phyloP scores from a whole-genome alignment of 2,113 vertebrate species.

The Etheostoma spectabile region DNA sequence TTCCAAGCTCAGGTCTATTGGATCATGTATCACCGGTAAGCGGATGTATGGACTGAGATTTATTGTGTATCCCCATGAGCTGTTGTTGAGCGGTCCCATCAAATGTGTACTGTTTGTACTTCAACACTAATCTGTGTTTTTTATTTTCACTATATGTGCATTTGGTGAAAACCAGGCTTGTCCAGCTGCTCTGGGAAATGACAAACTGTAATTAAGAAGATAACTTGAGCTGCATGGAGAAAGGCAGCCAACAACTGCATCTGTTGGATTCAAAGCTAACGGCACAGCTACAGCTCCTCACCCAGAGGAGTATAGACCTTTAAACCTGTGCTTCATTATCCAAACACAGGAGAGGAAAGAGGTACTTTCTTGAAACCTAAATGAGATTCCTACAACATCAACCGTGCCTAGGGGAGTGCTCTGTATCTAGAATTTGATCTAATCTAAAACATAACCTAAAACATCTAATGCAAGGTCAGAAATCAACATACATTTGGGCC shows the following conservation, averaged over 20 bases:
- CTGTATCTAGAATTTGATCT: constrained; percentile 33
- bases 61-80: constrained; percentile 6
- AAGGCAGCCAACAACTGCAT: constrained; percentile 20
- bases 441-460: constrained; percentile 14
- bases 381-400: constrained; percentile 19
- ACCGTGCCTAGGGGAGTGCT: neutral
- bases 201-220: constrained; percentile 32
- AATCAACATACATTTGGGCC: constrained; percentile 5
- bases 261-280: constrained; percentile 32
- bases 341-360: constrained; percentile 13
- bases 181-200: constrained; percentile 33
- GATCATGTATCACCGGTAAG: constrained; percentile 58
- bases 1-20: constrained; percentile 54
- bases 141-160: neutral
- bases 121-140: constrained; percentile 10
- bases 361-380: constrained; percentile 13
- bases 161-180: constrained; percentile 26
- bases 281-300: constrained; percentile 13
- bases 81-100: constrained; percentile 22
- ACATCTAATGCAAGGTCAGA: constrained; percentile 43
- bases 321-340: constrained; percentile 40
- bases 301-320: constrained; percentile 16
- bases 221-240: constrained; percentile 27
- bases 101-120: neutral
- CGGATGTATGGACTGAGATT: constrained; percentile 14